Evolutionary conservation across 2,113 vertebrate genomes (phyloP), one percentile per base, ranked within the genome.

Genomic region (Chaetura pelagica): DNA sequence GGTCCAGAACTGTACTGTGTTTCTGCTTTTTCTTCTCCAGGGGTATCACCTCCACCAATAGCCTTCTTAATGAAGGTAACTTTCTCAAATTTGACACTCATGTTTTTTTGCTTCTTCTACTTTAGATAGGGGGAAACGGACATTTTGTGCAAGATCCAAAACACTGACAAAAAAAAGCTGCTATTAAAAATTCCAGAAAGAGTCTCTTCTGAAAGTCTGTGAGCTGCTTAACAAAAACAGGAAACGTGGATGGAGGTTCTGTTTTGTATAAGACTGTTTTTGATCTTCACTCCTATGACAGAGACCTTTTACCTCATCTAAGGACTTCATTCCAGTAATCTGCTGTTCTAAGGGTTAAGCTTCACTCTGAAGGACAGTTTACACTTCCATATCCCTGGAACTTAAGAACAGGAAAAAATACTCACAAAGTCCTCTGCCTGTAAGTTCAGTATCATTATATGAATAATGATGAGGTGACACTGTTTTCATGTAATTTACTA

Each of bases 261-360:
- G 21, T 35, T 76, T 80, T 77, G 64, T 87, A 38, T 68, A 30
- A 40, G 80, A 87, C 17, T 57, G 34, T 0, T 51, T 95, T 76
- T 26, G 4, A 32, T 59, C 66, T 83, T 86, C 12, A 58, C 7
- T 86, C 26, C 54, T 44, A 38, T 86, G 68, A 55, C 44, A 76
- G 80, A 80, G 58, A 64, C 32, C 10, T 86, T 88, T 91, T 80
- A 38, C 62, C 18, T 89, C 49, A 61, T 63, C 54, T 68, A 12
- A 76, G 22, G 55, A 86, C 54, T 93, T 80, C 10, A 51, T 94
- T 86, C 90, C 58, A 80, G 58, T 95, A 86, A 92, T 75, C 66
- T 88, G 49, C 27, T 88, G 52, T 63, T 72, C 34, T 61, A 66
- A 81, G 29, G 34, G 23, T 87, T 89, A 55, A 76, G 24, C 34